Evolutionary conservation across 2,888 invertebrate genomes (phyloP).

Genomic region (Zootermopsis nevadensis): DNA sequence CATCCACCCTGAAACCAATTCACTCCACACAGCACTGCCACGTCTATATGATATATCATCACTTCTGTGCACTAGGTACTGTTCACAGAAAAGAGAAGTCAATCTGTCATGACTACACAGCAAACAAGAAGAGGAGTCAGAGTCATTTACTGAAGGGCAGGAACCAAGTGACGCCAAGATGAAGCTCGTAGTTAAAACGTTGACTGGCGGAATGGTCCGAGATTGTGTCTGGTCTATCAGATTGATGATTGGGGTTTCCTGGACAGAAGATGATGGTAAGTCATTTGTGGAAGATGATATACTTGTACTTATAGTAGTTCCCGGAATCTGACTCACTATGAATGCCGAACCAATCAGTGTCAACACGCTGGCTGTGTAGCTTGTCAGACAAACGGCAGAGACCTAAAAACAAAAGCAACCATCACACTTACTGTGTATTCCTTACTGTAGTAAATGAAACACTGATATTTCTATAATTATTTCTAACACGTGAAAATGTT

Average conservation of each 20-base stretch:
- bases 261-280: background rate
- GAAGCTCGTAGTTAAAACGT: constrained; percentile 16
- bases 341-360: constrained; percentile 71
- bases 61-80: background rate
- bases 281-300: background rate
- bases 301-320: constrained; percentile 43
- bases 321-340: constrained; percentile 60
- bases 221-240: background rate
- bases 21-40: background rate
- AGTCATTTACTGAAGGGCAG: background rate
- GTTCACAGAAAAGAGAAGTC: background rate
- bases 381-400: constrained; percentile 69
- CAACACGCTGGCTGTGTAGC: constrained; percentile 71
- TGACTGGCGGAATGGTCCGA: background rate
- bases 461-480: too few species aligned
- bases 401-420: constrained; percentile 60
- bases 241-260: background rate
- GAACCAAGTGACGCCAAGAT: constrained; percentile 32
- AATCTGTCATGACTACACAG: background rate
- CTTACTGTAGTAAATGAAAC: too few species aligned
- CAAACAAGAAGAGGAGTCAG: background rate
- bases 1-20: background rate
- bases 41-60: background rate
- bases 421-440: too few species aligned
- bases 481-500: too few species aligned